These are phyloP conservation scores for Candidula unifasciata DNA, from an alignment of 2,888 invertebrate species.

Conservation along the genomic window DNA sequence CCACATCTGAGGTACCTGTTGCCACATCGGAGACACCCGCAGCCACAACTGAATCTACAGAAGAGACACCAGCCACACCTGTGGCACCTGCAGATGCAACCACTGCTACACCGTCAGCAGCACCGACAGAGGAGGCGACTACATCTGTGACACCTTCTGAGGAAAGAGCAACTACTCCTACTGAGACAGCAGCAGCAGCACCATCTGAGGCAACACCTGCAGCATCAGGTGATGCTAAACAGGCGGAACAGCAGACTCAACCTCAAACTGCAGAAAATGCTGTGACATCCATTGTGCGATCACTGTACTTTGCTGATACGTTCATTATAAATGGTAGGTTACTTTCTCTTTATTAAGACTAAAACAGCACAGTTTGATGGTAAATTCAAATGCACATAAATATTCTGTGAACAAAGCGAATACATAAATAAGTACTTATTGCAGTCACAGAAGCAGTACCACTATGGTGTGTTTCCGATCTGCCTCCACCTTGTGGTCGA, in stretches of 20 bases:
- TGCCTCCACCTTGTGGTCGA: too few relatives aligned
- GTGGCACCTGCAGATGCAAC: not conserved
- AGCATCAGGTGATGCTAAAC: slow-evolving; percentile 79
- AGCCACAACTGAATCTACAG: too few relatives aligned
- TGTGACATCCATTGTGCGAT: slow-evolving; percentile 95
- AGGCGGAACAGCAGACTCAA: slow-evolving; percentile 93
- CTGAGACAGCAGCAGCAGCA: slow-evolving; percentile 37
- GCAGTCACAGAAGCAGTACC: too few relatives aligned
- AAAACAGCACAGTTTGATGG: not conserved
- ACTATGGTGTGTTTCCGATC: too few relatives aligned
- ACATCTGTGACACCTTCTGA: slow-evolving; percentile 9
- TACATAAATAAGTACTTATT: too few relatives aligned
- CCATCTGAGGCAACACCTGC: slow-evolving; percentile 46
- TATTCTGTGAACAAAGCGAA: too few relatives aligned
- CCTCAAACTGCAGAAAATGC: slow-evolving; percentile 92
- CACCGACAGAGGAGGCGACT: not conserved
- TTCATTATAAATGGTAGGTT: slow-evolving; percentile 91
- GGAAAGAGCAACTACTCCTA: not conserved
- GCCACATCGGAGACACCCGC: not conserved
- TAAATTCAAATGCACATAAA: not conserved
- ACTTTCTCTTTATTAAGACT: not conserved
- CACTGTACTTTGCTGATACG: slow-evolving; percentile 94
- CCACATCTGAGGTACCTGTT: not conserved
- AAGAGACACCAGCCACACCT: not conserved
- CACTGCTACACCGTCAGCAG: not conserved